Conservation (phyloP, 2,888 invertebrate species). For the Volucella inflata region DNA sequence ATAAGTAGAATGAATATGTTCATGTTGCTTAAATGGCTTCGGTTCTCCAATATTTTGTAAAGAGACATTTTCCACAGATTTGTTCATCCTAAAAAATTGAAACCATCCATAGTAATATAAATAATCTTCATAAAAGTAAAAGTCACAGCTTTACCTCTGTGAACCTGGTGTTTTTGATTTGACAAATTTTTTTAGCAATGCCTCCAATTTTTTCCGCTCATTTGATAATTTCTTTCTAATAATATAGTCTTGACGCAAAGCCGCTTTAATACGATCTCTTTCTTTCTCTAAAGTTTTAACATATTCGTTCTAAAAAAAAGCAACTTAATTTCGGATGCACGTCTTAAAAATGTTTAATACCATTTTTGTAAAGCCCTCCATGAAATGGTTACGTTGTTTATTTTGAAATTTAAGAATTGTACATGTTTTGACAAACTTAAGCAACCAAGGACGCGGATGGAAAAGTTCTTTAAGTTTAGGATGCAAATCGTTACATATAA, state of each 20-base stretch:
- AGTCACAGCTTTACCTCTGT: slow-evolving; percentile 2
- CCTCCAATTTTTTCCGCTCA: slow-evolving; percentile 23
- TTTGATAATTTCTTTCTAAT: not conserved
- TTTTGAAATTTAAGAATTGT: slow-evolving; percentile 41
- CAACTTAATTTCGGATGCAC: not conserved
- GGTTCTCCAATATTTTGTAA: not conserved
- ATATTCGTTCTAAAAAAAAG: slow-evolving; percentile 25
- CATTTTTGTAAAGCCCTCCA: slow-evolving; percentile 71
- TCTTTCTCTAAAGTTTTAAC: slow-evolving; percentile 16
- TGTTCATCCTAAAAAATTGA: slow-evolving; percentile 6
- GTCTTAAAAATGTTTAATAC: slow-evolving; percentile 58
- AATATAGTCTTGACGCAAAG: slow-evolving; percentile 21
- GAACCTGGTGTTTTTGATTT: not conserved
- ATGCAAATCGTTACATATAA: slow-evolving; percentile 79
- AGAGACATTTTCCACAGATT: not conserved
- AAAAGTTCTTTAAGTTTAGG: slow-evolving; percentile 78
- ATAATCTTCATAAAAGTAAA: not conserved
- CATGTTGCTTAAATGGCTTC: not conserved
- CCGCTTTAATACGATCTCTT: slow-evolving; percentile 29
- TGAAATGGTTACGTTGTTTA: slow-evolving; percentile 76
- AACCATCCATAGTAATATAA: not conserved
- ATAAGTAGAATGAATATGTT: slow-evolving; percentile 37
- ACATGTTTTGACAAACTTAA: slow-evolving; percentile 9
- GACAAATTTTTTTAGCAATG: slow-evolving; percentile 11
- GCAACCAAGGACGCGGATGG: slow-evolving; percentile 40